Evolutionary conservation across 2,888 invertebrate genomes (phyloP).

Genomic region (Volucella inflata): DNA sequence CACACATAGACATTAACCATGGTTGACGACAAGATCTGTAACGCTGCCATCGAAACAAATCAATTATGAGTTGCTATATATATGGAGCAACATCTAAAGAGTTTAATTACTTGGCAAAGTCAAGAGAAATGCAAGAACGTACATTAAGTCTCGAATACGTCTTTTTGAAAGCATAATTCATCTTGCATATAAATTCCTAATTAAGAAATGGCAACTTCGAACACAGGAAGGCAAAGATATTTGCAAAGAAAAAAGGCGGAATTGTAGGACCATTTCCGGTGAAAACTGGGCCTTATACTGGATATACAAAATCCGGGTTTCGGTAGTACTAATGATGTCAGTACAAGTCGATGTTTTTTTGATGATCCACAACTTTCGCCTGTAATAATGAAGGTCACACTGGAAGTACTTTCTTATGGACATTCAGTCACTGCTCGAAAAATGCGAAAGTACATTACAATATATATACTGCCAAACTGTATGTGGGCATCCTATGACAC

Average conservation of each 20-base stretch:
- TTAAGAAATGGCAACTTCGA: slow-evolving; percentile 77
- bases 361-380: slow-evolving; percentile 77
- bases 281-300: slow-evolving; percentile 77
- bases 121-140: not conserved
- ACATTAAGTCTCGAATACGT: slow-evolving; percentile 74
- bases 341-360: slow-evolving; percentile 79
- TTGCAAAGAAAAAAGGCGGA: slow-evolving; percentile 35
- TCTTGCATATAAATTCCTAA: slow-evolving; percentile 77
- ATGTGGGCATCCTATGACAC: slow-evolving; percentile 77
- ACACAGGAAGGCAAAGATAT: slow-evolving; percentile 27
- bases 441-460: slow-evolving; percentile 34
- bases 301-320: slow-evolving; percentile 78
- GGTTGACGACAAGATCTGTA: slow-evolving; percentile 50
- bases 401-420: not conserved
- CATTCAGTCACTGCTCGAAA: slow-evolving; percentile 1
- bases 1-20: slow-evolving; percentile 5
- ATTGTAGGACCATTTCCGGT: slow-evolving; percentile 42
- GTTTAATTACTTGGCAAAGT: slow-evolving; percentile 77
- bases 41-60: slow-evolving; percentile 43
- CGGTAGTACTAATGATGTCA: slow-evolving; percentile 79
- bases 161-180: slow-evolving; percentile 78
- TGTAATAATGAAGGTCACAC: slow-evolving; percentile 75
- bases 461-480: slow-evolving; percentile 55
- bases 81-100: slow-evolving; percentile 59
- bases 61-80: slow-evolving; percentile 57